Percentiles rank a stretch among this genome's conserved stretches.
Conservation (phyloP, 2,888 invertebrate genomes). For the Diploptera punctata region DNA sequence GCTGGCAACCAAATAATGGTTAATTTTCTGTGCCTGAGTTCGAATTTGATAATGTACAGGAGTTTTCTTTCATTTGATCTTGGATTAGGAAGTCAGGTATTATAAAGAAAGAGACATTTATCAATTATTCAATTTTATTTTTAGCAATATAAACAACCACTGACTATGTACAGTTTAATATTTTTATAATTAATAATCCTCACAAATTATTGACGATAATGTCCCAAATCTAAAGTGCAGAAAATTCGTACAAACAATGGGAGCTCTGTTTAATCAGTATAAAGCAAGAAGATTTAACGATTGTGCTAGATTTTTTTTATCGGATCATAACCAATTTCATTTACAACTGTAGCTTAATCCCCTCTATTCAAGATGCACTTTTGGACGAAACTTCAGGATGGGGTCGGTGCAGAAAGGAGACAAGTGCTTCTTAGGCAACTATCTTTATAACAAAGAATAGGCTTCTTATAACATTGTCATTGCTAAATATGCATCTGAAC, state of each 20-base stretch:
- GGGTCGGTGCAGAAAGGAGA: slow-evolving; percentile 37
- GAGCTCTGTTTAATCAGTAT: slow-evolving; percentile 23
- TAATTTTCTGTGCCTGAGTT: too few species aligned
- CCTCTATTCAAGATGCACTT: slow-evolving; percentile 9
- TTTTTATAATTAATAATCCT: slow-evolving; percentile 34
- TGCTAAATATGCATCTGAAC: slow-evolving; percentile 10
- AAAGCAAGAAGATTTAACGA: slow-evolving; percentile 30
- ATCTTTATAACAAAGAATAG: slow-evolving; percentile 19
- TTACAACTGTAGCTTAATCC: slow-evolving; percentile 14
- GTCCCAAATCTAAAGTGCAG: slow-evolving; percentile 37
- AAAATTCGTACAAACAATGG: slow-evolving; percentile 33
- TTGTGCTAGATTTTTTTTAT: slow-evolving; percentile 12
- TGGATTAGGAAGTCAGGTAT: slow-evolving; percentile 23
- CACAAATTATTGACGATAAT: slow-evolving; percentile 27
- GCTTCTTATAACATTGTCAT: background rate
- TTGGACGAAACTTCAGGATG: slow-evolving; percentile 42
- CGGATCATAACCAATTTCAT: background rate
- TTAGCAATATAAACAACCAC: slow-evolving; percentile 44
- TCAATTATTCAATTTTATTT: slow-evolving; percentile 42
- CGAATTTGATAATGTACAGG: too few species aligned
- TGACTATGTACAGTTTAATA: slow-evolving; percentile 41
- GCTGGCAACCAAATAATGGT: too few species aligned
- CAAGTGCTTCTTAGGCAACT: slow-evolving; percentile 26
- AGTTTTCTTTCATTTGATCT: too few species aligned
- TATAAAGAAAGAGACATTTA: slow-evolving; percentile 44